Evolutionary conservation across 2,113 vertebrate species (phyloP), one percentile per base, ranked within the genome.

Genomic region (Chiloscyllium plagiosum): DNA sequence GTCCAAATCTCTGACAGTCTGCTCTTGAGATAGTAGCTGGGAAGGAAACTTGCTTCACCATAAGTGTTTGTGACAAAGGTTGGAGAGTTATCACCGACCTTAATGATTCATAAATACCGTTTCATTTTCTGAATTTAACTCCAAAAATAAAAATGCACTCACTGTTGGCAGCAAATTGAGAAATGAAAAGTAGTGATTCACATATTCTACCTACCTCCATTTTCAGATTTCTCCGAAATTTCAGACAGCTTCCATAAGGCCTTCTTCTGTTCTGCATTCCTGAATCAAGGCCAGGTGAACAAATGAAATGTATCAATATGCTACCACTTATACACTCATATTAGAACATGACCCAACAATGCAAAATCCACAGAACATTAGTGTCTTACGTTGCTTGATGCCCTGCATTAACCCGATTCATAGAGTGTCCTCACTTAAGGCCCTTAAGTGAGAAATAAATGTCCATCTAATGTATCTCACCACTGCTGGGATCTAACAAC

Each of bases 181-280:
- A 19, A 20, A 65, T 29, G 69, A 70, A 72, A 95, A 56, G 37
- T 65, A 26, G 56, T 68, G 33, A 87, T 72, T 85, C 20, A 65
- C 26, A 47, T 70, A 65, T 85, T 50, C 50, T 4, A 97, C 97
- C 97, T 98, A 98, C 99, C 99, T 98, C 98, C 98, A 97, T 99
- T 99, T 96, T 99, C 99, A 96, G 98, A 99, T 96, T 99, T 99
- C 96, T 99, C 99, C 24, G 99, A 99, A 98, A 99, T 98, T 96
- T 98, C 98, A 50, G 97, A 98, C 96, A 99, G 97, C 97, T 99
- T 99, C 99, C 99, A 99, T 94, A 98, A 98, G 86, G 98, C 98
- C 97, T 99, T 99, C 97, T 98, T 99, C 97, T 99, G 99, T 83
- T 99, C 99, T 95, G 98, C 96, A 96, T 98, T 99, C 99, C 99